Conservation (phyloP, 1,140 invertebrate species). For the Drosophila micromelanica region DNA sequence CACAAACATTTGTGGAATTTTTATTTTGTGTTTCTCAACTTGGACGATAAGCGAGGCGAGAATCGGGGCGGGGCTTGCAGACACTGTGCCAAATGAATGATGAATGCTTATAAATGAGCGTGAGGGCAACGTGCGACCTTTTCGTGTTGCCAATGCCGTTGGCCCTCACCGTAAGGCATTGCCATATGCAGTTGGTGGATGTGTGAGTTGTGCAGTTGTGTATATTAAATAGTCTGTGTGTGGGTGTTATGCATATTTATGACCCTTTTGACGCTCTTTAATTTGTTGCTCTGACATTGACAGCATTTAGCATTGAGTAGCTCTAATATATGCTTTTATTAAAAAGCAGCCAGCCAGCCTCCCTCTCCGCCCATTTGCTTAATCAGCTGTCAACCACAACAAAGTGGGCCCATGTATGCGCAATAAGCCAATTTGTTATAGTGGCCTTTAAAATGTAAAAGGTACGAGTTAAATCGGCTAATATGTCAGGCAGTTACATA, state of each 20-base stretch:
- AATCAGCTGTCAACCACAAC: conserved; percentile 23
- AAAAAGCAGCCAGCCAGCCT: background rate
- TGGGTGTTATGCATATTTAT: conserved; percentile 49
- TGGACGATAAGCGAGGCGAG: background rate
- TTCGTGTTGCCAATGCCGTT: conserved; percentile 49
- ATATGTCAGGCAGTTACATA: conserved; percentile 17
- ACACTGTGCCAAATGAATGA: conserved; percentile 71
- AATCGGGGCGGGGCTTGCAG: conserved; percentile 12
- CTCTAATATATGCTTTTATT: conserved; percentile 34
- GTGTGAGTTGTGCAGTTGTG: conserved; percentile 12
- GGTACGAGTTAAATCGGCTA: conserved; percentile 33
- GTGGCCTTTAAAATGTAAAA: conserved; percentile 50
- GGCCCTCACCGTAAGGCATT: conserved; percentile 24
- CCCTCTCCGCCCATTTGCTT: background rate
- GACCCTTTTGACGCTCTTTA: conserved; percentile 42
- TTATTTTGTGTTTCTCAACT: conserved; percentile 17
- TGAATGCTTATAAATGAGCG: conserved; percentile 77
- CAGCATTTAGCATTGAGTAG: conserved; percentile 35
- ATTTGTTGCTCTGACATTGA: conserved; percentile 49
- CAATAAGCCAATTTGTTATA: conserved; percentile 54
- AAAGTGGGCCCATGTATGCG: conserved; percentile 26
- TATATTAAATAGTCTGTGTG: background rate
- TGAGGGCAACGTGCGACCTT: conserved; percentile 62
- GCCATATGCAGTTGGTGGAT: conserved; percentile 27
- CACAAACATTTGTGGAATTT: conserved; percentile 64